Conservation (phyloP, 2,888 invertebrate species). For the Halictus quadricinctus region DNA sequence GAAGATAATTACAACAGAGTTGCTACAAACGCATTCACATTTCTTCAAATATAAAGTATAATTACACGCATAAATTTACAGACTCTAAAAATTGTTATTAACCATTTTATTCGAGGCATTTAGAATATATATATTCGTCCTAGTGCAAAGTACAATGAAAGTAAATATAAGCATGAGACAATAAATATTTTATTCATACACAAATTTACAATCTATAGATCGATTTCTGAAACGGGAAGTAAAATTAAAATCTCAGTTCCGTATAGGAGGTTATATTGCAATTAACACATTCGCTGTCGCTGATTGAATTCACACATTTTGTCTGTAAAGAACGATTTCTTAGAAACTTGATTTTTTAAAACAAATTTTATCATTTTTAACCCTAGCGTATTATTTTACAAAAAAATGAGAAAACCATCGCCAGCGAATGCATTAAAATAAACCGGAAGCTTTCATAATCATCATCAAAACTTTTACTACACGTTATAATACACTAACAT, state of each 20-base stretch:
- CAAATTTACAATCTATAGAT: not conserved
- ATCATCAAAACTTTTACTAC: not conserved
- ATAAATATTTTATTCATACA: conserved; percentile 4
- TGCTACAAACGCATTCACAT: too few relatives aligned
- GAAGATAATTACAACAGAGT: too few relatives aligned
- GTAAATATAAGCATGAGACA: not conserved
- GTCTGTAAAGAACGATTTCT: not conserved
- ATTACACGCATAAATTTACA: too few relatives aligned
- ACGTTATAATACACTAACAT: not conserved
- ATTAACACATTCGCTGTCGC: not conserved
- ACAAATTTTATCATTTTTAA: not conserved
- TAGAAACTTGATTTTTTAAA: not conserved
- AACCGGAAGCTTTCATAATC: not conserved
- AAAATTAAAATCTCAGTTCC: not conserved
- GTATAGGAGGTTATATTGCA: not conserved
- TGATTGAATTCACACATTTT: not conserved
- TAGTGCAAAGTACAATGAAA: not conserved
- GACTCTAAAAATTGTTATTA: too few relatives aligned
- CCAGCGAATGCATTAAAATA: not conserved
- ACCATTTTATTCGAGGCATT: too few relatives aligned
- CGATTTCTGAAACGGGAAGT: not conserved
- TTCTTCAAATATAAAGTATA: too few relatives aligned
- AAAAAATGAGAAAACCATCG: not conserved
- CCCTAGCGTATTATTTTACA: not conserved
- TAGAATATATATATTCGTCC: not conserved